Base-by-base conservation (phyloP, 2,113 vertebrate genomes). In the Ophiodon elongatus region DNA sequence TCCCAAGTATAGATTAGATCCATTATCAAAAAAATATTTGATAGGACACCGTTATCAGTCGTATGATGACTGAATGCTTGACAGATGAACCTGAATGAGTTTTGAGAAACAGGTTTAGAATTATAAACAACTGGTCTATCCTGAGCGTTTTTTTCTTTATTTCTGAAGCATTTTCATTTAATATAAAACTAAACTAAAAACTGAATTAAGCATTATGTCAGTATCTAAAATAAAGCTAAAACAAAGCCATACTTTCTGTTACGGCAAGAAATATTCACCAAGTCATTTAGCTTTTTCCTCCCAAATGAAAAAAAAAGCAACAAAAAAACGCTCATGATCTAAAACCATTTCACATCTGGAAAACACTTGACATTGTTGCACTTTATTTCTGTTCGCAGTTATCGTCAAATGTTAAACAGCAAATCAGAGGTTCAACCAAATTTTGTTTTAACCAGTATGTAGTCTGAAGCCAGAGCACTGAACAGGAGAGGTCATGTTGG, bases 211-310 rank as follows among this genome's bases (percentile, higher is more conserved):
- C 39, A 59, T 35, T 74, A 64, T 59, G 17, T 47, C 37, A 33
- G 39, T 63, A 65, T 59, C 11, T 27, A 35, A 65, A 79, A 39
- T 66, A 39, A 63, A 80, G 69, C n/a, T 43, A 80, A 76, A 52
- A 33, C 13, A 41, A 25, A 74, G 47, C 54, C 6, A 10, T 33
- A 19, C 35, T 57, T 23, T 71, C 29, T 71, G 25, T 47, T 68
- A 73, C 19, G 11, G 50, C 33, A 71, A 57, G 13, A 43, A 33
- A 66, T 59, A 66, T 11, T 84, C 33, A 19, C 39, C 43, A 69
- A 82, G 57, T 70, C 9, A 23, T 71, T 45, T 56, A 69, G 35
- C 15, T 71, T 65, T n/a, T 63, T 25, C 27, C n/a, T 21, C 4
- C 29, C 17, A 73, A 73, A 74, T 59, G 9, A 69, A 78, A 77